phyloP scores from a whole-genome alignment of 2,797 vertebrate species.

The Falco rusticolus region DNA sequence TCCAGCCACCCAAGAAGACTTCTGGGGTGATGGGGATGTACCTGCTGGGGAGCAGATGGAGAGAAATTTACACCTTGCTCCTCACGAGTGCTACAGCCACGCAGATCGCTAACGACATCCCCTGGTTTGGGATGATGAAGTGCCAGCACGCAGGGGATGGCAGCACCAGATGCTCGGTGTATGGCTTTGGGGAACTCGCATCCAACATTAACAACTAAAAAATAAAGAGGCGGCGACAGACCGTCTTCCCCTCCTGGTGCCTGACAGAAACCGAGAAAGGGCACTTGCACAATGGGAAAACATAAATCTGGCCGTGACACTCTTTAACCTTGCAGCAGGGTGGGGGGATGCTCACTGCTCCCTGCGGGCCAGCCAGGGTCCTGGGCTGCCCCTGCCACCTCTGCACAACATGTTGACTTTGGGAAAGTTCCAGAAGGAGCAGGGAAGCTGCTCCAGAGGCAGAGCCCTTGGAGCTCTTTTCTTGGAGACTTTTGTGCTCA shows the following conservation, averaged over 20 bases:
- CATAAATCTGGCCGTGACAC: background rate
- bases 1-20: background rate
- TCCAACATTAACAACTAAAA: background rate
- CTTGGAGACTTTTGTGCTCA: background rate
- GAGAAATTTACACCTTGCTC: background rate
- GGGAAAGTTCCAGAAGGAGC: background rate
- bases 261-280: conserved; percentile 5
- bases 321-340: background rate
- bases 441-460: background rate
- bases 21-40: background rate
- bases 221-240: background rate
- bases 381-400: background rate
- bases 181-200: background rate
- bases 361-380: accelerated
- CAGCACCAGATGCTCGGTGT: background rate
- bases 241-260: background rate
- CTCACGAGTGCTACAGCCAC: background rate
- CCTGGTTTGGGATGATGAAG: conserved; percentile 21
- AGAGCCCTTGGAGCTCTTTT: background rate
- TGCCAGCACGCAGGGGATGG: background rate
- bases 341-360: background rate
- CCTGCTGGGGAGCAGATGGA: background rate
- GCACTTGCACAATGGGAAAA: background rate
- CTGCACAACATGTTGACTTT: background rate
- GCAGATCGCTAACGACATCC: background rate